Percentiles rank a stretch among this genome's conserved stretches.
These are phyloP conservation scores for Neodiprion fabricii DNA, from an alignment of 1,140 invertebrate genomes.

Conservation along the genomic window DNA sequence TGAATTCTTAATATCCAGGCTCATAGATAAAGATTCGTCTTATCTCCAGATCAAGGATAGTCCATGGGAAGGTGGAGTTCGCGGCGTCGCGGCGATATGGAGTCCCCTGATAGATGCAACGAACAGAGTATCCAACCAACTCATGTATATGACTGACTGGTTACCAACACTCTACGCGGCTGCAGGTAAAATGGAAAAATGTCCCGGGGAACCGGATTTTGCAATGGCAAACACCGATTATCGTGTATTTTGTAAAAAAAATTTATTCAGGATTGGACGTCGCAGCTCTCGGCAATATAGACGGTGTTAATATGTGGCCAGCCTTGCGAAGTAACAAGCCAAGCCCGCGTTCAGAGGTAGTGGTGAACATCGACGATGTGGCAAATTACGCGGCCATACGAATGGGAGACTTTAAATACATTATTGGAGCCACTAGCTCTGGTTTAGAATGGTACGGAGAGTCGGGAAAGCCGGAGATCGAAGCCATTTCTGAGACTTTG, in stretches of 20 bases:
- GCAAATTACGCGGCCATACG: slow-evolving; percentile 68
- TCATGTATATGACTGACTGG: slow-evolving; percentile 88
- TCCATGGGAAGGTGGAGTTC: slow-evolving; percentile 86
- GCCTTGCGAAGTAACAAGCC: slow-evolving; percentile 60
- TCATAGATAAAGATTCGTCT: slow-evolving; percentile 21
- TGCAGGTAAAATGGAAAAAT: slow-evolving; percentile 56
- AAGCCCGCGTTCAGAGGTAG: slow-evolving; percentile 68
- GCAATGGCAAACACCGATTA: not conserved
- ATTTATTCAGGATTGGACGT: slow-evolving; percentile 28
- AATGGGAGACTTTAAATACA: slow-evolving; percentile 75
- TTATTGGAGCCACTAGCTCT: slow-evolving; percentile 66
- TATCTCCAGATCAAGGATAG: slow-evolving; percentile 73
- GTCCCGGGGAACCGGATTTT: not conserved
- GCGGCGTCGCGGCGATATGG: slow-evolving; percentile 82
- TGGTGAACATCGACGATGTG: slow-evolving; percentile 79
- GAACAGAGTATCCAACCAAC: slow-evolving; percentile 71
- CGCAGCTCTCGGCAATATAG: slow-evolving; percentile 58
- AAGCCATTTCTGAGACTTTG: slow-evolving; percentile 23
- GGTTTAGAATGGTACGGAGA: slow-evolving; percentile 70
- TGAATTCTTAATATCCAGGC: not conserved
- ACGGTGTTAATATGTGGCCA: slow-evolving; percentile 78
- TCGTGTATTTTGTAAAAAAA: not conserved
- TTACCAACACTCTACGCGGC: slow-evolving; percentile 79
- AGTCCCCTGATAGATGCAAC: slow-evolving; percentile 69
- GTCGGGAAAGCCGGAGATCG: slow-evolving; percentile 47